Evolutionary conservation across 2,113 vertebrate species (phyloP).

Genomic region (Equus quagga): DNA sequence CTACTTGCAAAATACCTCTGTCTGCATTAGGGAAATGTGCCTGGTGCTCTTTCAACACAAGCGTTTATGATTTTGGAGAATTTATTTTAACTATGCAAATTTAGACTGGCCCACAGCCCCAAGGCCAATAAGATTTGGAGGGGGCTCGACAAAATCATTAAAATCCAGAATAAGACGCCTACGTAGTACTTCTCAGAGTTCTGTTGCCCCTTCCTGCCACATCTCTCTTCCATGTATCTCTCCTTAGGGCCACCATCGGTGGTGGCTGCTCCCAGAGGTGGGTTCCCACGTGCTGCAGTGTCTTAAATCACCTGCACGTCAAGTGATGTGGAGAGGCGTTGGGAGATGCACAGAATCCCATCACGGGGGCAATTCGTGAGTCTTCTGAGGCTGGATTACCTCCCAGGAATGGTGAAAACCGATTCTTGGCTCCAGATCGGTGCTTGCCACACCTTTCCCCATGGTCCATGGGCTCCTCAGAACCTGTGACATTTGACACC

Average conservation of each 20-base stretch:
- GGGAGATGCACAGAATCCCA: neutral
- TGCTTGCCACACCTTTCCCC: fast-evolving
- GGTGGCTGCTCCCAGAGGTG: neutral
- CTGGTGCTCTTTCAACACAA: neutral
- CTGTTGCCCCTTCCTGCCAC: neutral
- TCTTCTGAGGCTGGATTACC: neutral
- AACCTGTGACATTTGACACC: neutral
- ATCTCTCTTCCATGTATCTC: fast-evolving
- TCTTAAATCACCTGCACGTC: fast-evolving
- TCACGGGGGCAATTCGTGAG: too few relatives aligned
- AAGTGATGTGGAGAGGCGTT: neutral
- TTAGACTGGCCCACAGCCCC: neutral
- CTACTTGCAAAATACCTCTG: neutral
- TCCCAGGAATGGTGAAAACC: neutral
- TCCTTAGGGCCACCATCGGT: fast-evolving
- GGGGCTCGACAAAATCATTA: neutral
- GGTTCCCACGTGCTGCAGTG: fast-evolving
- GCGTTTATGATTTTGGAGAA: neutral
- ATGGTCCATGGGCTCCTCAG: neutral
- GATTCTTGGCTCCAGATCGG: neutral
- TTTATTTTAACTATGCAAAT: neutral
- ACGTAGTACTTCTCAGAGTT: neutral
- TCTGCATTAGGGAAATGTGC: neutral
- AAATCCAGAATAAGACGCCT: neutral
- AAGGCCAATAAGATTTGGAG: neutral